A percentile compares a stretch with the other conserved stretches of the same genome.
These are phyloP conservation scores for Heliconius hewitsoni DNA, from an alignment of 1,140 invertebrate genomes.

Conservation along the genomic window DNA sequence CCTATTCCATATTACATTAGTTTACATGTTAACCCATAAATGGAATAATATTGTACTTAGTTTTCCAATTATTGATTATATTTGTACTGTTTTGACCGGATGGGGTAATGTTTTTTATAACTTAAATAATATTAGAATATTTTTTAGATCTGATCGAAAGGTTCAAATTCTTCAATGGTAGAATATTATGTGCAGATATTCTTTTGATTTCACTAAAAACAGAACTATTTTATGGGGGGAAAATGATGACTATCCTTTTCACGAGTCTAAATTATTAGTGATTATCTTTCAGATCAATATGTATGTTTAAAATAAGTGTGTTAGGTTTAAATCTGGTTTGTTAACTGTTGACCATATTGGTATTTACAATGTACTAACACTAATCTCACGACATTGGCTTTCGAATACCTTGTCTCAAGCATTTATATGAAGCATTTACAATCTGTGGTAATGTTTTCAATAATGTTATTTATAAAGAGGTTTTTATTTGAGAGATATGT, in stretches of 20 bases:
- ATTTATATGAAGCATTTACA: constrained; percentile 38
- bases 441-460: constrained; percentile 16
- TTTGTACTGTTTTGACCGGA: constrained; percentile 38
- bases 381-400: constrained; percentile 1
- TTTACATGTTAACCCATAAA: constrained; percentile 14
- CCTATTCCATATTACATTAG: constrained; percentile 31
- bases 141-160: constrained; percentile 73
- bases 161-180: constrained; percentile 48
- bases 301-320: constrained; percentile 42
- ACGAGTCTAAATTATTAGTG: constrained; percentile 52
- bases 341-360: constrained; percentile 52
- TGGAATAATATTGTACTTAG: constrained; percentile 41
- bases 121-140: constrained; percentile 52
- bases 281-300: constrained; percentile 72
- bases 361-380: constrained; percentile 32
- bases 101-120: constrained; percentile 39
- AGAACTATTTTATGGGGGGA: constrained; percentile 18
- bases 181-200: constrained; percentile 21
- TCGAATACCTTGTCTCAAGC: constrained; percentile 16
- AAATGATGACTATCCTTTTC: constrained; percentile 20
- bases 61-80: constrained; percentile 22
- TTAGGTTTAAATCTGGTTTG: constrained; percentile 47
- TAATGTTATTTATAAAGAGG: constrained; percentile 4
- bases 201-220: constrained; percentile 33
- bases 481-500: constrained; percentile 15